Conservation (phyloP, 2,888 invertebrate genomes). For the Stictocephala bisonia region DNA sequence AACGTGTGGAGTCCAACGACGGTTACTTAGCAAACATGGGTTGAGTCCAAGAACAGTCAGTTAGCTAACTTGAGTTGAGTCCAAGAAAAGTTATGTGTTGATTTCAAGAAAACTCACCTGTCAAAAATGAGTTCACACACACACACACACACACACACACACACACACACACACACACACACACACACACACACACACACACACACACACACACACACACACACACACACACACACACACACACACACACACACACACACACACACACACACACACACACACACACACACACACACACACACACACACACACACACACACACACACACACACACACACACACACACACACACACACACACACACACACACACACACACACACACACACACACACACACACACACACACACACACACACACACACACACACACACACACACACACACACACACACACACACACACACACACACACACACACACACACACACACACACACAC, state of each 20-base stretch:
- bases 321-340: constrained; percentile 39
- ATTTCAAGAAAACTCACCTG: too few species aligned
- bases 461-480: constrained; percentile 39
- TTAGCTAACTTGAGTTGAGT: too few species aligned
- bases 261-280: constrained; percentile 39
- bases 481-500: constrained; percentile 38
- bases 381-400: constrained; percentile 39
- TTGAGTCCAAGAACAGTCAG: too few species aligned
- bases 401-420: constrained; percentile 39
- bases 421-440: constrained; percentile 39
- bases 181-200: constrained; percentile 31
- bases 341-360: constrained; percentile 39
- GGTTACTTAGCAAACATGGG: too few species aligned
- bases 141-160: constrained; percentile 7
- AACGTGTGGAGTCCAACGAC: too few species aligned
- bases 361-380: constrained; percentile 39
- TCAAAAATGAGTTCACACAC: too few species aligned
- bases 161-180: constrained; percentile 13
- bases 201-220: constrained; percentile 11
- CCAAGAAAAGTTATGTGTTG: too few species aligned
- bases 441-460: constrained; percentile 39
- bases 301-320: constrained; percentile 39
- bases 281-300: constrained; percentile 38
- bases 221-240: constrained; percentile 34
- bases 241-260: constrained; percentile 38